These are phyloP conservation scores for Chromis chromis DNA, from an alignment of 2,797 vertebrate genomes.

Conservation along the genomic window DNA sequence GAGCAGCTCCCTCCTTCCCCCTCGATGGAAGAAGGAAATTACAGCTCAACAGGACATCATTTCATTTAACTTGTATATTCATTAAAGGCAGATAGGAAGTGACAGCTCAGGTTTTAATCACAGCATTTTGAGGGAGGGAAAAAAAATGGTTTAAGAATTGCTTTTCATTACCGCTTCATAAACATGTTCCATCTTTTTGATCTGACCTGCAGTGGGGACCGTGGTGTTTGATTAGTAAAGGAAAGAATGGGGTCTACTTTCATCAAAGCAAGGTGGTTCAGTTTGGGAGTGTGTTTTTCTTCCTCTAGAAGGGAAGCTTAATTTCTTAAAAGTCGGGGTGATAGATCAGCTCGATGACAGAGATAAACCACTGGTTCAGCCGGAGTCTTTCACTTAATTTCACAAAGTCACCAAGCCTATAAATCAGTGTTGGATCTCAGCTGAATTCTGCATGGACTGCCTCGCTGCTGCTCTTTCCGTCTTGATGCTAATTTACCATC, in stretches of 20 bases:
- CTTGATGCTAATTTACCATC: conserved; percentile 68
- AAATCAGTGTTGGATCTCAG: conserved; percentile 67
- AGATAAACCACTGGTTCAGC: conserved; percentile 68
- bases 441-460: conserved; percentile 64
- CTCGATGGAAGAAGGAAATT: conserved; percentile 70
- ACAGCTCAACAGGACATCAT: conserved; percentile 67
- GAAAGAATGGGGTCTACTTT: conserved; percentile 26
- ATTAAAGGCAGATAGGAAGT: conserved; percentile 67
- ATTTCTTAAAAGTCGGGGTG: conserved; percentile 64
- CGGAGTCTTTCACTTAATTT: conserved; percentile 70
- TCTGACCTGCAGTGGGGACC: conserved; percentile 48
- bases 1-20: conserved; percentile 53
- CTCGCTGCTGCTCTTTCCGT: conserved; percentile 47
- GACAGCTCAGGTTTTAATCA: conserved; percentile 73
- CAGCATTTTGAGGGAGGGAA: conserved; percentile 27
- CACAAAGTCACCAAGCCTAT: conserved; percentile 60
- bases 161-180: conserved; percentile 53
- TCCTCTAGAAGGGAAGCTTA: conserved; percentile 40
- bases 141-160: conserved; percentile 36
- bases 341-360: conserved; percentile 67
- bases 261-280: conserved; percentile 31
- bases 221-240: conserved; percentile 41
- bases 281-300: conserved; percentile 28
- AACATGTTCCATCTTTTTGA: conserved; percentile 51
- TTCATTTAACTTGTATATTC: conserved; percentile 74